Evolutionary conservation across 2,797 vertebrate species (phyloP).

Genomic region (Cyprinodon diabolis): DNA sequence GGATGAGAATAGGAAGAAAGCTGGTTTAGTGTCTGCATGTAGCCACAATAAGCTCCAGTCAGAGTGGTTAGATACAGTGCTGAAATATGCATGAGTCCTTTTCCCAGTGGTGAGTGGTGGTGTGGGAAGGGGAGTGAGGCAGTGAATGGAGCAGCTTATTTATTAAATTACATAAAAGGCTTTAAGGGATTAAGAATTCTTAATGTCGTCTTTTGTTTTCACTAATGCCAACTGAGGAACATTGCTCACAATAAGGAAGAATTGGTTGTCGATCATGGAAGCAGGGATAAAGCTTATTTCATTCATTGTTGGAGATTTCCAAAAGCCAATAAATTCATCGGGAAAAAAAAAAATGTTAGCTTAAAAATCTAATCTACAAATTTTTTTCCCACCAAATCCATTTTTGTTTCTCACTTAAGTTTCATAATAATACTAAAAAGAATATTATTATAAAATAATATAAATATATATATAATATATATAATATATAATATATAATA

Average conservation of each 20-base stretch:
- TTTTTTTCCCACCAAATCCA: no score
- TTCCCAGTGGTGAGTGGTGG: conserved; percentile 50
- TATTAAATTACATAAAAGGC: conserved; percentile 73
- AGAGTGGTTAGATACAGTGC: conserved; percentile 67
- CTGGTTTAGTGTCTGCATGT: conserved; percentile 67
- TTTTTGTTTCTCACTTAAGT: no score
- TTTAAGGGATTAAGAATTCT: conserved; percentile 71
- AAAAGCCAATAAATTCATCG: conserved; percentile 19
- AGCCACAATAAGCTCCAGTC: conserved; percentile 73
- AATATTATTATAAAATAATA: no score
- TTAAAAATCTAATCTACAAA: no score
- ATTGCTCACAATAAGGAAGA: conserved; percentile 45
- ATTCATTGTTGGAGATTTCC: conserved; percentile 57
- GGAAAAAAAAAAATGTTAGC: background rate
- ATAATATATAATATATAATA: no score
- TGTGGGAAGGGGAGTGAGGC: conserved; percentile 18
- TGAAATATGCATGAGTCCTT: conserved; percentile 81
- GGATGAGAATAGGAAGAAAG: conserved; percentile 41
- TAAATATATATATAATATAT: no score
- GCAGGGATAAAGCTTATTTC: conserved; percentile 52
- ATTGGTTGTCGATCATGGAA: conserved; percentile 46
- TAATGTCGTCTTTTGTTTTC: conserved; percentile 70
- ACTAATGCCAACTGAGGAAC: conserved; percentile 25
- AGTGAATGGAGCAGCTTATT: conserved; percentile 62
- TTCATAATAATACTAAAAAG: no score